Conservation (phyloP, 2,113 vertebrate genomes). For the Trichechus manatus region DNA sequence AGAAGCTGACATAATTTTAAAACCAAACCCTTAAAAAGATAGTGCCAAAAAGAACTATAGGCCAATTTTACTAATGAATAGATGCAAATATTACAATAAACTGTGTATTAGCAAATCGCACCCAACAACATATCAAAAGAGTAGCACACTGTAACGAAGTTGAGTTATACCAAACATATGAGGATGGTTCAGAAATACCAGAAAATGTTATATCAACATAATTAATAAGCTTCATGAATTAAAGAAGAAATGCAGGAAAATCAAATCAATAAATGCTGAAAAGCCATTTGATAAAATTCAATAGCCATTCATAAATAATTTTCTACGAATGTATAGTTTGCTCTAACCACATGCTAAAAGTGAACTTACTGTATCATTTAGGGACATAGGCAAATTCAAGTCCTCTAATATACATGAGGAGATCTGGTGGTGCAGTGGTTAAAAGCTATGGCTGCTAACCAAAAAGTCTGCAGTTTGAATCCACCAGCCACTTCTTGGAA, state of each 20-base stretch:
- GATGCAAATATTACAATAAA: constrained; percentile 1
- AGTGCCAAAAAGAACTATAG: background rate
- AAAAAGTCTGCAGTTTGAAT: too few relatives aligned
- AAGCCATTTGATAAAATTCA: background rate
- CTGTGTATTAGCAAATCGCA: background rate
- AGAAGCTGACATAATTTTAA: background rate
- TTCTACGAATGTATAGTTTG: background rate
- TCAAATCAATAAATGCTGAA: background rate
- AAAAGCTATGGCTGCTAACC: too few relatives aligned
- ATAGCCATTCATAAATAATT: background rate
- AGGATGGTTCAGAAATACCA: background rate
- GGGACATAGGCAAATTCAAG: background rate
- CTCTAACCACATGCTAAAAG: background rate
- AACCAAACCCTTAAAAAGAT: background rate
- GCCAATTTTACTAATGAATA: background rate
- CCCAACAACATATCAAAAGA: background rate
- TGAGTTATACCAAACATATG: background rate
- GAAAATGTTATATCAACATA: background rate
- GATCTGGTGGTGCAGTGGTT: too few relatives aligned
- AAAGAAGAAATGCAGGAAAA: background rate
- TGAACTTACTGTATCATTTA: background rate
- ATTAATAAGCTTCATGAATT: background rate
- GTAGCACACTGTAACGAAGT: background rate
- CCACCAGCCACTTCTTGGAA: too few relatives aligned
- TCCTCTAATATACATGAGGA: background rate